Percentiles rank a stretch among this genome's conserved stretches.
phyloP scores from a whole-genome alignment of 2,888 invertebrate species.

The Drosophila niveifrons region DNA sequence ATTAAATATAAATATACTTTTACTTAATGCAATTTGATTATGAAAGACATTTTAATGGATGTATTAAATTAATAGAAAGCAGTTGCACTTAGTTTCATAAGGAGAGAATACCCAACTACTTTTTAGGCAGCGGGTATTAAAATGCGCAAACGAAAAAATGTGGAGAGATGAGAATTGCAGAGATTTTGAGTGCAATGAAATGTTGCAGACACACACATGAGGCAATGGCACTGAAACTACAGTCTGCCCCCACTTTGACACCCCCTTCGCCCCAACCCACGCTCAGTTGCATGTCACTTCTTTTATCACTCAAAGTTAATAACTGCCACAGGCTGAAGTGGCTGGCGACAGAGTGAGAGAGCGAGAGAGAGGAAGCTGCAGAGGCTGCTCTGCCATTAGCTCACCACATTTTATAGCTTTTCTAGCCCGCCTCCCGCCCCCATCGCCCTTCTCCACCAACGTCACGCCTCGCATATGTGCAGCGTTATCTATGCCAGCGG shows the following conservation, averaged over 20 bases:
- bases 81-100: too few relatives aligned
- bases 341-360: background rate
- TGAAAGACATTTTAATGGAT: too few relatives aligned
- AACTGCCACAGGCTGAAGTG: conserved; percentile 41
- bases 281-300: conserved; percentile 5
- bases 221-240: conserved; percentile 31
- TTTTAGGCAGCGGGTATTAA: background rate
- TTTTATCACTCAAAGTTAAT: conserved; percentile 62
- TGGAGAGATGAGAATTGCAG: conserved; percentile 10
- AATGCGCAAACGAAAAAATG: conserved; percentile 2
- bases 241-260: conserved; percentile 12
- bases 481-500: conserved; percentile 41
- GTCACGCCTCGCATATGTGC: conserved; percentile 46
- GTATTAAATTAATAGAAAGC: too few relatives aligned
- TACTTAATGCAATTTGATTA: too few relatives aligned
- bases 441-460: background rate
- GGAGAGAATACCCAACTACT: background rate
- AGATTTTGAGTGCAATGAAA: conserved; percentile 58
- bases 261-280: background rate
- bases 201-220: conserved; percentile 48
- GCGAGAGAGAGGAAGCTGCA: background rate
- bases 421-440: background rate
- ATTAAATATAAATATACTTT: too few relatives aligned
- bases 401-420: conserved; percentile 65
- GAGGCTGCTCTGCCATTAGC: conserved; percentile 46